Evolutionary conservation across 2,888 invertebrate genomes (phyloP), one percentile per base, ranked within the genome.

Genomic region (Himalopsyche tibetana): DNA sequence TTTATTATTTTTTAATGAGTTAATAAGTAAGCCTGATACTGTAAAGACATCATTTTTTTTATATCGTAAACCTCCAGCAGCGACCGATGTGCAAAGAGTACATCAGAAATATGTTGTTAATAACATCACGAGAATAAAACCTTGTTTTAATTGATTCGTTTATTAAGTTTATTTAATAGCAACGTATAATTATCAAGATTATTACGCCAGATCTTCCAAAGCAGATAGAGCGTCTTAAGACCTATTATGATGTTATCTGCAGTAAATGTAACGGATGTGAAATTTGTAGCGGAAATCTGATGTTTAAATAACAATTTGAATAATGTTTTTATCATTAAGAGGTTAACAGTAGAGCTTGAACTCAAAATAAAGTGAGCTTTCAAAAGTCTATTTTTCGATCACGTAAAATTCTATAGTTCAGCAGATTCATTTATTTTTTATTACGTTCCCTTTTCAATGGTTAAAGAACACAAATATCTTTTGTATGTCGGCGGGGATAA

Each of bases 121-220:
- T 51, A 51, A 51, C 51, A 51, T 51, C 12, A 51, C 45, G 51
- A 51, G 45, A 45, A 69, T 69, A 17, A 36, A 28, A 19, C 28
- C 28, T 74, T 38, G 36, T 74, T 74, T 74, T 74, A 74, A 74
- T 74, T 74, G 74, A 74, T 74, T 74, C 74, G 74, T 74, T 74
- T 74, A 74, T 74, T 36, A 28, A 69, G 69, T 69, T 69, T 69
- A 69, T 36, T 74, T 74, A 74, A 74, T 38, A 74, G 5, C 38
- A 74, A 36, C 15, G 28, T 74, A 74, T 74, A 74, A 74, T 74
- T 74, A 74, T 36, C 28, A 36, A 74, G 15, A 36, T 74, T 12
- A 74, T 74, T 74, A 74, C 28, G 74, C 12, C 36, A 74, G 74
- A 74, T 74, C 36, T 74, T 12, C 28, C 15, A 38, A 4, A 2